Evolutionary conservation across 2,888 invertebrate species (phyloP).

Genomic region (Strigamia transsilvanica): DNA sequence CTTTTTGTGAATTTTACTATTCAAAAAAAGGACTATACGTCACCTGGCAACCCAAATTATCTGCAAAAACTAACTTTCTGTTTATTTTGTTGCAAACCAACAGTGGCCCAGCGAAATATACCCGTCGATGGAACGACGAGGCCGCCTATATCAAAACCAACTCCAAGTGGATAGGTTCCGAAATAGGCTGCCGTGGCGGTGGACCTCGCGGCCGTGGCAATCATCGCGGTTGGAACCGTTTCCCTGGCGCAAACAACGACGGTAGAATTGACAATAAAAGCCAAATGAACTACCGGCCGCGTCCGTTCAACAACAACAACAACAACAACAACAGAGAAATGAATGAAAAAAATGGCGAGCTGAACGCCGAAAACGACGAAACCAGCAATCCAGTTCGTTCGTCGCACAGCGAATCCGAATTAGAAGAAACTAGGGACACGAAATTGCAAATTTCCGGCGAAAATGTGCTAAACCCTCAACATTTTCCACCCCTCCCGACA

Average conservation of each 20-base stretch:
- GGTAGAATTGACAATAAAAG: conserved; percentile 7
- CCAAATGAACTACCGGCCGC: not conserved
- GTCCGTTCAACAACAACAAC: not conserved
- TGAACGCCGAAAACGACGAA: not conserved
- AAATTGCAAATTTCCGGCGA: not conserved
- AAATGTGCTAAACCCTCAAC: not conserved
- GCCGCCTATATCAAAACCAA: conserved; percentile 74
- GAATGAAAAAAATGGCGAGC: not conserved
- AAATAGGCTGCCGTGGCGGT: conserved; percentile 27
- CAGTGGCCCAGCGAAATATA: conserved; percentile 90
- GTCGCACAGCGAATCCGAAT: not conserved
- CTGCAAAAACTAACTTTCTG: too few relatives aligned
- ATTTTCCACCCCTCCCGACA: conserved; percentile 50
- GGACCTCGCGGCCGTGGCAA: conserved; percentile 54
- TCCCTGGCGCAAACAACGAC: not conserved
- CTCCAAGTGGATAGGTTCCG: not conserved
- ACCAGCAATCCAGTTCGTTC: not conserved
- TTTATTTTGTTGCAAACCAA: conserved; percentile 66
- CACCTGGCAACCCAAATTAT: too few relatives aligned
- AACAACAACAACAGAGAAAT: not conserved
- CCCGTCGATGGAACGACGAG: conserved; percentile 91
- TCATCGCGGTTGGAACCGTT: conserved; percentile 54
- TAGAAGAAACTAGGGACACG: conserved; percentile 59
- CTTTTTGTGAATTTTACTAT: too few relatives aligned
- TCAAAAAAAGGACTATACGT: too few relatives aligned